A percentile compares a stretch with the other conserved stretches of the same genome.
These are phyloP conservation scores for Musca vetustissima DNA, from an alignment of 1,140 invertebrate genomes.

Conservation along the genomic window DNA sequence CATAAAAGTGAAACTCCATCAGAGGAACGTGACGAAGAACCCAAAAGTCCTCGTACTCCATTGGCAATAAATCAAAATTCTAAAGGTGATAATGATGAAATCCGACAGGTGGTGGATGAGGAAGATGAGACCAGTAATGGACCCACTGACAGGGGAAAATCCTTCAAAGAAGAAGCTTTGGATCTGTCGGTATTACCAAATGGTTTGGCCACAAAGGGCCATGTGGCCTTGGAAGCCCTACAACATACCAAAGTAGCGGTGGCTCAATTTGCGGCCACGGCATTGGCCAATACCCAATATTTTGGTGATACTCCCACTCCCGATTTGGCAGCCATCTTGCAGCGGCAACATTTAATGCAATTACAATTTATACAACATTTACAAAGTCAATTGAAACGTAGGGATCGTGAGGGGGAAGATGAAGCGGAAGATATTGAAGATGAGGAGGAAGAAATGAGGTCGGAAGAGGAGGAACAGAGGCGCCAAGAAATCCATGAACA, in stretches of 20 bases:
- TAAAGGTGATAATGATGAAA: neutral
- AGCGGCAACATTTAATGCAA: conserved; percentile 93
- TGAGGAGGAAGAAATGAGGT: neutral
- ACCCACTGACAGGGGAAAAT: conserved; percentile 10
- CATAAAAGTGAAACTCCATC: no score
- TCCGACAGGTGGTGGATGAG: no score
- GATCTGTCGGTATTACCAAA: conserved; percentile 49
- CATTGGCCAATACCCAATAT: conserved; percentile 73
- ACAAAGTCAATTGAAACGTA: conserved; percentile 73
- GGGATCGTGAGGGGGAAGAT: neutral
- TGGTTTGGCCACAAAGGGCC: conserved; percentile 41
- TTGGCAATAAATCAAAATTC: no score
- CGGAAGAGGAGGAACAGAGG: neutral
- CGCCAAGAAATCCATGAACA: neutral
- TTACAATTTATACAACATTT: conserved; percentile 90
- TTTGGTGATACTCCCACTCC: conserved; percentile 71
- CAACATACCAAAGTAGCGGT: conserved; percentile 80
- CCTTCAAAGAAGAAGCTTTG: conserved; percentile 38
- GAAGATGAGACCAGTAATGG: conserved; percentile 32
- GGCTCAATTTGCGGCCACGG: conserved; percentile 86
- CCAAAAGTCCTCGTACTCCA: no score
- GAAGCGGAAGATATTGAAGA: neutral
- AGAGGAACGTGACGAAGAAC: no score
- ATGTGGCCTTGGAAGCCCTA: conserved; percentile 81
- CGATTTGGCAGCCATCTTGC: conserved; percentile 85